phyloP scores from a whole-genome alignment of 2,888 invertebrate species.

The Andrena haemorrhoa region DNA sequence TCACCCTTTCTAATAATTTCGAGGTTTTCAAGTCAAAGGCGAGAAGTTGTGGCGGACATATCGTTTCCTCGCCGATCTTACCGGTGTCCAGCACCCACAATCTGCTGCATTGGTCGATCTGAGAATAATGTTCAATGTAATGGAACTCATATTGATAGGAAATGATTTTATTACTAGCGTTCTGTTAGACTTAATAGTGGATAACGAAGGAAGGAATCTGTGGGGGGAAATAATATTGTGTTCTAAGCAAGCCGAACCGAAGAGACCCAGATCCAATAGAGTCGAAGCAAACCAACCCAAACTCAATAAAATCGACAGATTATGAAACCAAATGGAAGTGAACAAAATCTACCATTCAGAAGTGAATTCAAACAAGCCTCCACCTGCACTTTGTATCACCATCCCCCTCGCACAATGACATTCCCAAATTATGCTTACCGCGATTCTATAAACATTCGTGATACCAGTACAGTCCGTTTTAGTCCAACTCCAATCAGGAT shows the following conservation, averaged over 20 bases:
- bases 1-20: slow-evolving; percentile 71
- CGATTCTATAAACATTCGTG: slow-evolving; percentile 90
- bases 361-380: not conserved
- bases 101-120: slow-evolving; percentile 90
- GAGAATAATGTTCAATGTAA: slow-evolving; percentile 72
- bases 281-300: too few relatives aligned
- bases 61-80: slow-evolving; percentile 86
- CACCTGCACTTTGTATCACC: too few relatives aligned
- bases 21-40: slow-evolving; percentile 89
- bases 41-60: slow-evolving; percentile 90
- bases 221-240: too few relatives aligned
- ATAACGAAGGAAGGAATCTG: too few relatives aligned
- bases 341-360: not conserved
- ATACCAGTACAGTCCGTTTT: slow-evolving; percentile 89
- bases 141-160: not conserved
- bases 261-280: too few relatives aligned
- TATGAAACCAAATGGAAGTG: not conserved
- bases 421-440: slow-evolving; percentile 86
- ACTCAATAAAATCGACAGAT: too few relatives aligned
- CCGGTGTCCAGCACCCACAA: slow-evolving; percentile 91
- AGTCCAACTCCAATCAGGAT: slow-evolving; percentile 88
- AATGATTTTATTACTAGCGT: not conserved
- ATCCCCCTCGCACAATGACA: too few relatives aligned
- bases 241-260: too few relatives aligned
- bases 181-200: too few relatives aligned